Base-by-base conservation (phyloP, 2,113 vertebrate genomes). In the Lamprologus ornatipinnis region DNA sequence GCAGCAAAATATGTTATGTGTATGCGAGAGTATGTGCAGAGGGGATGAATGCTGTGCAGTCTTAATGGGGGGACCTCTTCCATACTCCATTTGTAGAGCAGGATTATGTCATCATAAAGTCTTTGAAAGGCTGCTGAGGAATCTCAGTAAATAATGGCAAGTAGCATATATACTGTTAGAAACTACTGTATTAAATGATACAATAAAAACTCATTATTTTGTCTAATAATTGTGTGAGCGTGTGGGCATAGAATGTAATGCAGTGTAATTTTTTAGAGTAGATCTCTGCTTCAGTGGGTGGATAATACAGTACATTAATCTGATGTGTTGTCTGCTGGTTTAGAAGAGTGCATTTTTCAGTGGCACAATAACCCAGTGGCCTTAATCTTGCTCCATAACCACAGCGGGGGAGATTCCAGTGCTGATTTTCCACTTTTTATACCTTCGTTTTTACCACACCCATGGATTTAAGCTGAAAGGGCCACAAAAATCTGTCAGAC, bases 291-390 rank as follows among this genome's bases (percentile, higher is more conserved):
- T 79, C 47, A 88, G 33, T 90, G 70, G 78, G 54, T 87, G 84
- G 84, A 87, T 89, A 88, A 91, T 84, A 84, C 73, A 78, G 26
- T 85, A 87, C 28, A 73, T 83, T 91, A 92, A 94, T 94, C 92
- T 92, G 85, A 45, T 91, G 58, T 82, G 65, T 89, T 89, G 73
- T 88, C 88, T 84, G 47, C 88, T 92, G 89, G 88, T 81, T 58
- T 60, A 58, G 84, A 54, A 90, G 81, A 89, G 88, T 80, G 60
- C 68, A 83, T 31, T 92, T 94, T 93, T 93, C 21, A 15, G 82
- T 91, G 89, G 92, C 92, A 94, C 91, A 92, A 95, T 94, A 91
- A 95, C 93, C 91, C 94, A 92, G 87, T 96, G 95, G 92, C 95
- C 95, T 95, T 95, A 96, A 95, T 95, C 94, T 83, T 82, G 85